Base-by-base conservation (phyloP, 1,140 invertebrate genomes). In the Lucilia sericata region DNA sequence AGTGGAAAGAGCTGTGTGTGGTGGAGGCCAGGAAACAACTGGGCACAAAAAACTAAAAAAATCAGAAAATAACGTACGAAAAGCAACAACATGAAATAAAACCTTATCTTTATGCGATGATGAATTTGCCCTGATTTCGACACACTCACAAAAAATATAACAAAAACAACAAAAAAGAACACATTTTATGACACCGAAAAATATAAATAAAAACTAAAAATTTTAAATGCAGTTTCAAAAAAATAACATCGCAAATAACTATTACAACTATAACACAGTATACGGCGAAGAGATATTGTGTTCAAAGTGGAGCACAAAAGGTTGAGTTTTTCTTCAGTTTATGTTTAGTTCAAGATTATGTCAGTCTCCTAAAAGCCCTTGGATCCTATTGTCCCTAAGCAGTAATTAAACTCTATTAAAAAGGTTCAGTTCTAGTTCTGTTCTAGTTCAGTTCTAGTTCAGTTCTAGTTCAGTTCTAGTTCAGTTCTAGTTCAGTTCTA, bases 41-140 rank as follows among this genome's bases (percentile, higher is more conserved):
- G 74, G 4, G 5, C n/a, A 36, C 13, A n/a, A 17, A 17, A n/a
- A n/a, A 49, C 1, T 30, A n/a, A 17, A 17, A n/a, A n/a, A 49
- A 30, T 30, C 25, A 2, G 25, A 30, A 30, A 30, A 30, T 30
- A 30, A 30, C 25, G 25, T 30, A 30, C 25, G 25, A 30, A 30
- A 30, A 83, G 51, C 75, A 30, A 82, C 70, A 75, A 74, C 42
- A 34, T 25, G 25, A 83, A 83, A 75, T 51, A n/a, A 84, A 84
- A 82, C 84, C 84, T 84, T 84, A 84, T 84, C 84, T 84, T 84
- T 74, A 47, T 51, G 55, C 84, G 81, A 60, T 84, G 84, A 84
- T 84, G 84, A 82, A 81, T 80, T 80, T 84, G 83, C 74, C 83
- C 83, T 84, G 83, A 84, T 84, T 84, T 84, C 83, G 83, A 76